Conservation (phyloP, 2,888 invertebrate genomes). For the Calameuta pallipes region DNA sequence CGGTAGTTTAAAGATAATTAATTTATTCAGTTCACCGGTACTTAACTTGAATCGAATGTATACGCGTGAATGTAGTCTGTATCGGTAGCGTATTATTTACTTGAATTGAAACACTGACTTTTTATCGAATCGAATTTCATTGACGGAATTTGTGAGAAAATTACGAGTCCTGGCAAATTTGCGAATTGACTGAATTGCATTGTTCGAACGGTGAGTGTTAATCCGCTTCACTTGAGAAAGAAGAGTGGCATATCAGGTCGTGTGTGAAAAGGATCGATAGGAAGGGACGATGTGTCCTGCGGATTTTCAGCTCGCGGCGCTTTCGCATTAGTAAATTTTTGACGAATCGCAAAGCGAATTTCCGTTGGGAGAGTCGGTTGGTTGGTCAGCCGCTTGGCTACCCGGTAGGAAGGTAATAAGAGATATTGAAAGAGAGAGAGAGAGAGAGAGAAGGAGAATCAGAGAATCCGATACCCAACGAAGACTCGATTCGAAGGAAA, state of each 20-base stretch:
- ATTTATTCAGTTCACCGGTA: neutral
- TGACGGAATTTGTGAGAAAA: neutral
- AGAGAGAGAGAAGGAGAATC: slow-evolving; percentile 10
- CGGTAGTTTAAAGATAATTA: neutral
- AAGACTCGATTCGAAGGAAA: neutral
- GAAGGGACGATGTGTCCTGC: neutral
- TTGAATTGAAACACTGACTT: no score
- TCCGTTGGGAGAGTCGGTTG: neutral
- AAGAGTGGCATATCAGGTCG: neutral
- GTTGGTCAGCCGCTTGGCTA: neutral
- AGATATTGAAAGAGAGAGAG: slow-evolving; percentile 21
- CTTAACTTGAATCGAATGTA: neutral
- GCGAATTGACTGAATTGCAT: neutral
- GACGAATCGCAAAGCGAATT: neutral
- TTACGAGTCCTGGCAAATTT: neutral
- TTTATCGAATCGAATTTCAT: neutral
- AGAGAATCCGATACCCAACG: neutral
- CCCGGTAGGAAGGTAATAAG: slow-evolving; percentile 6
- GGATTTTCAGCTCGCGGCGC: neutral
- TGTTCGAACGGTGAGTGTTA: neutral
- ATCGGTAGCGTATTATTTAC: no score
- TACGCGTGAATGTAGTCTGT: neutral
- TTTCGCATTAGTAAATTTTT: neutral
- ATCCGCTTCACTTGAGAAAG: neutral
- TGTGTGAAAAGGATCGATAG: neutral